A percentile compares a stretch with the other conserved stretches of the same genome.
phyloP scores from a whole-genome alignment of 2,797 vertebrate genomes.

The Falco columbarius region DNA sequence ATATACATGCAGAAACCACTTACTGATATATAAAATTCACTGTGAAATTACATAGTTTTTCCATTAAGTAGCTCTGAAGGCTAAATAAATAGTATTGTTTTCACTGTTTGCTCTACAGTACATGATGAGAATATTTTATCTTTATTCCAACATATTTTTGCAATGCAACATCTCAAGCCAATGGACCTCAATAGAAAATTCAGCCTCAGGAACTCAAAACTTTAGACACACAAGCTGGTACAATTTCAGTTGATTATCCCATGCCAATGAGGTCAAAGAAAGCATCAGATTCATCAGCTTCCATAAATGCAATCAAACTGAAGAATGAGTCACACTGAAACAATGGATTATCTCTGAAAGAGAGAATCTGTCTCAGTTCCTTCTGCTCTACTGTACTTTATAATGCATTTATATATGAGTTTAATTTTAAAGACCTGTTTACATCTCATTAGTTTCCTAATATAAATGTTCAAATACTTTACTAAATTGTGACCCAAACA shows the following conservation, averaged over 20 bases:
- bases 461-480: neutral
- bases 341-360: neutral
- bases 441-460: neutral
- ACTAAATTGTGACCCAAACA: neutral
- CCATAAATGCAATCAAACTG: neutral
- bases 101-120: neutral
- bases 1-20: neutral
- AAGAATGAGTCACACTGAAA: neutral
- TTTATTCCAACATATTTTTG: neutral
- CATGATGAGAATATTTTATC: neutral
- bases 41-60: neutral
- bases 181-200: neutral
- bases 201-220: neutral
- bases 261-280: neutral
- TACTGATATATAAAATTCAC: neutral
- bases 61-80: neutral
- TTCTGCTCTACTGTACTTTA: neutral
- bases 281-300: neutral
- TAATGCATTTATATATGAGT: neutral
- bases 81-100: neutral
- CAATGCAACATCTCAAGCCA: neutral
- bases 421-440: neutral
- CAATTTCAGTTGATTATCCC: neutral
- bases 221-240: neutral
- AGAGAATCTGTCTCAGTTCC: neutral